phyloP scores from a whole-genome alignment of 2,888 invertebrate genomes.

The Odontocolon sp. region DNA sequence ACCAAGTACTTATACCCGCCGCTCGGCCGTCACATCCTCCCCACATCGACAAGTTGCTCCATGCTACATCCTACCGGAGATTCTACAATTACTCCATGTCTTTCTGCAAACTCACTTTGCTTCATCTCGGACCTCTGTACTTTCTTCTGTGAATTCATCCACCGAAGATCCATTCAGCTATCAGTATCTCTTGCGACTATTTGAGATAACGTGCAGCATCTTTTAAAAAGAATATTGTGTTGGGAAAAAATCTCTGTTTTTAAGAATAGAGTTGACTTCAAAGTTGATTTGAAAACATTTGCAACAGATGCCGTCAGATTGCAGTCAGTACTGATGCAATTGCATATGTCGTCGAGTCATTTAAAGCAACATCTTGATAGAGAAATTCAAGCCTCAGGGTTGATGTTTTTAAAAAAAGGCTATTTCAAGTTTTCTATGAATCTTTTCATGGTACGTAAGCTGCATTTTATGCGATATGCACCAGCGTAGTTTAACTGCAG shows the following conservation, averaged over 20 bases:
- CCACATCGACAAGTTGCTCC: conserved; percentile 74
- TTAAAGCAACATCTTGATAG: no score
- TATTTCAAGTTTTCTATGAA: conserved; percentile 18
- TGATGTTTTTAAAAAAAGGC: no score
- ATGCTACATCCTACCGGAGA: conserved; percentile 70
- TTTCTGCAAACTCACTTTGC: conserved; percentile 73
- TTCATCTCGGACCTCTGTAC: conserved; percentile 10
- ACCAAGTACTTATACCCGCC: conserved; percentile 45
- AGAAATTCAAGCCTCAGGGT: no score
- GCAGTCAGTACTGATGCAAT: no score
- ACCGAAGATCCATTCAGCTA: neutral
- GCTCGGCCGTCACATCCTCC: conserved; percentile 73
- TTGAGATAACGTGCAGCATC: no score
- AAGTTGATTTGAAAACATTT: no score
- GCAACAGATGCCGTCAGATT: no score
- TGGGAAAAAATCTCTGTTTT: no score
- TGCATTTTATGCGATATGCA: conserved; percentile 37
- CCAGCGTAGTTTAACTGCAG: conserved; percentile 41
- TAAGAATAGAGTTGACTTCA: no score
- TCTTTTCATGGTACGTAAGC: conserved; percentile 17
- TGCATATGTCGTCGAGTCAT: no score
- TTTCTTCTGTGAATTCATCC: neutral
- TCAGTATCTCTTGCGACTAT: neutral
- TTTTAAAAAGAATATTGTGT: no score
- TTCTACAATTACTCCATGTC: conserved; percentile 78